These are phyloP conservation scores for Agrotis puta DNA, from an alignment of 2,888 invertebrate species.

Conservation along the genomic window DNA sequence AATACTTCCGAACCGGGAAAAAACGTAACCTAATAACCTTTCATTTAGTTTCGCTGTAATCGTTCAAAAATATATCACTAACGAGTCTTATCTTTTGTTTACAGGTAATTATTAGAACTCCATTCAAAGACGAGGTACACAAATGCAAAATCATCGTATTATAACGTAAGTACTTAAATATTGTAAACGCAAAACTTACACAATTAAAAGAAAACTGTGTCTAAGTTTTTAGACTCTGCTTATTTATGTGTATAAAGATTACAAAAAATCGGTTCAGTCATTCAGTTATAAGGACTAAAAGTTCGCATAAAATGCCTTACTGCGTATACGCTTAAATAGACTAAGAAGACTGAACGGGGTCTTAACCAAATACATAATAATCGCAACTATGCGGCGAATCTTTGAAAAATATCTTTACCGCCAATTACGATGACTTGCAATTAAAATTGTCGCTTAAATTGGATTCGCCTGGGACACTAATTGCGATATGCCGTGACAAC, in stretches of 20 bases:
- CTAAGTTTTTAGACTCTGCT: too few species aligned
- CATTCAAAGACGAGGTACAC: too few species aligned
- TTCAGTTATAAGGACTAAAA: too few species aligned
- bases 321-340: too few species aligned
- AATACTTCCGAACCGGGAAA: too few species aligned
- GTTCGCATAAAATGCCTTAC: too few species aligned
- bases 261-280: too few species aligned
- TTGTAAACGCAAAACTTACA: background rate
- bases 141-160: background rate
- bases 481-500: constrained; percentile 57
- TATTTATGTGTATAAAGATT: too few species aligned
- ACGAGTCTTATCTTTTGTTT: constrained; percentile 36
- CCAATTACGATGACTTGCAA: constrained; percentile 62
- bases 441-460: constrained; percentile 62
- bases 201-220: too few species aligned
- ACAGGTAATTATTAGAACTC: constrained; percentile 47
- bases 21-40: too few species aligned
- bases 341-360: too few species aligned
- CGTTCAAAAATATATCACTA: background rate
- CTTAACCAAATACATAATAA: background rate
- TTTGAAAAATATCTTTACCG: constrained; percentile 52
- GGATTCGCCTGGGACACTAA: constrained; percentile 45
- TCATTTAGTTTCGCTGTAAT: too few species aligned
- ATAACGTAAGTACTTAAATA: background rate
- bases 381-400: constrained; percentile 10